Evolutionary conservation across 1,140 invertebrate genomes (phyloP).

Genomic region (Dinoponera quadriceps): DNA sequence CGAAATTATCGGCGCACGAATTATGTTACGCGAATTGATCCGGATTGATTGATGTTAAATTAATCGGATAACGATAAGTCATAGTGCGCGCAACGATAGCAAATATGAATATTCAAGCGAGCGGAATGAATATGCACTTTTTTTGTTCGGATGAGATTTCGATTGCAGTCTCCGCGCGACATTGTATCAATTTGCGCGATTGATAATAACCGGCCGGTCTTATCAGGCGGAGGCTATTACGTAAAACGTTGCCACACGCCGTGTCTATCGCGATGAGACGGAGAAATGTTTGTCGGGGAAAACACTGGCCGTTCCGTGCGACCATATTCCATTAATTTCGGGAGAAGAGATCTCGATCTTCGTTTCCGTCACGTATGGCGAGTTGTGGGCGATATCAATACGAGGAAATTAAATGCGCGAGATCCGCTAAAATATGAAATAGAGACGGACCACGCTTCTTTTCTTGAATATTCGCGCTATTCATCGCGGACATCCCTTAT

Average conservation of each 20-base stretch:
- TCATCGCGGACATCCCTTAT: constrained; percentile 8
- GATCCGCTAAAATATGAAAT: not conserved
- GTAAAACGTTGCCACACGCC: not conserved
- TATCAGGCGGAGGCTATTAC: not conserved
- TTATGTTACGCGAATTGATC: not conserved
- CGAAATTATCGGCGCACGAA: not conserved
- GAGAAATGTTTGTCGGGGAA: not conserved
- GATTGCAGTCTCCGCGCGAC: not conserved
- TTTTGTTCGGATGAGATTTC: not conserved
- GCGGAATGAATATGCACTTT: not conserved
- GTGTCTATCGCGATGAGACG: not conserved
- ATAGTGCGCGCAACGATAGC: not conserved
- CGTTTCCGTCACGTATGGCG: not conserved
- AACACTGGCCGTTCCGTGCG: not conserved
- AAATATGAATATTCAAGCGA: not conserved
- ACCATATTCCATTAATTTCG: not conserved
- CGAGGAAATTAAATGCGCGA: constrained; percentile 23
- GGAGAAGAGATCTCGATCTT: not conserved
- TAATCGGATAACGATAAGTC: not conserved
- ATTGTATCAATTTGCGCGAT: not conserved
- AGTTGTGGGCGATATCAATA: constrained; percentile 22
- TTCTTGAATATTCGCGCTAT: not conserved
- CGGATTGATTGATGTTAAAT: not conserved
- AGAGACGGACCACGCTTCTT: not conserved
- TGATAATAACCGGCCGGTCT: not conserved